Conservation (phyloP, 1,140 invertebrate genomes). For the Zaprionus africanus region DNA sequence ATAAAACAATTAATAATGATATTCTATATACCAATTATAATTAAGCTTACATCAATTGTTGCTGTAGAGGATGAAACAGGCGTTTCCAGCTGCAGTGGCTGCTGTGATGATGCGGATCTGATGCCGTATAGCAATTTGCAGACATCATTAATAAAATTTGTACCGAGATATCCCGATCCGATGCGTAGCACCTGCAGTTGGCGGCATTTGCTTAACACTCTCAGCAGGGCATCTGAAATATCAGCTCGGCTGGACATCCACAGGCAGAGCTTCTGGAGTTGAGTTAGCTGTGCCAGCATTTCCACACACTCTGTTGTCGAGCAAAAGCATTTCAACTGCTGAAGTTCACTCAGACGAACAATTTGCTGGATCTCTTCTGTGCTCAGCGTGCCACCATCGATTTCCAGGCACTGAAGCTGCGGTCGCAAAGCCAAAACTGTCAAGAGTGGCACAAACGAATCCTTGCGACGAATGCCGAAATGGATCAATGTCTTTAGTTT, state of each 20-base stretch:
- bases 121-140: conserved; percentile 5
- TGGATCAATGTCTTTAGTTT: conserved; percentile 46
- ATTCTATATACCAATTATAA: neutral
- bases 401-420: conserved; percentile 44
- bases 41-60: conserved; percentile 6
- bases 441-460: conserved; percentile 58
- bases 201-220: conserved; percentile 44
- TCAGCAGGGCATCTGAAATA: conserved; percentile 46
- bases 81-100: conserved; percentile 39
- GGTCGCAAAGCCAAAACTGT: conserved; percentile 26
- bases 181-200: conserved; percentile 45
- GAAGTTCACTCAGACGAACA: conserved; percentile 36
- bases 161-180: conserved; percentile 29
- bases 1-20: neutral
- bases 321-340: conserved; percentile 61
- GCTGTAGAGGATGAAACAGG: conserved; percentile 8
- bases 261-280: conserved; percentile 48
- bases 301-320: conserved; percentile 42
- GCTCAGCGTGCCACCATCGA: conserved; percentile 60
- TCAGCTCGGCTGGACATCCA: conserved; percentile 59
- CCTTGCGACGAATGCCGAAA: conserved; percentile 46
- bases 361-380: conserved; percentile 42
- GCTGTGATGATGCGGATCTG: neutral
- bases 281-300: conserved; percentile 28
- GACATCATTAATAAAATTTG: conserved; percentile 41